Conservation (phyloP, 1,140 invertebrate species). For the Parasteatoda tepidariorum region DNA sequence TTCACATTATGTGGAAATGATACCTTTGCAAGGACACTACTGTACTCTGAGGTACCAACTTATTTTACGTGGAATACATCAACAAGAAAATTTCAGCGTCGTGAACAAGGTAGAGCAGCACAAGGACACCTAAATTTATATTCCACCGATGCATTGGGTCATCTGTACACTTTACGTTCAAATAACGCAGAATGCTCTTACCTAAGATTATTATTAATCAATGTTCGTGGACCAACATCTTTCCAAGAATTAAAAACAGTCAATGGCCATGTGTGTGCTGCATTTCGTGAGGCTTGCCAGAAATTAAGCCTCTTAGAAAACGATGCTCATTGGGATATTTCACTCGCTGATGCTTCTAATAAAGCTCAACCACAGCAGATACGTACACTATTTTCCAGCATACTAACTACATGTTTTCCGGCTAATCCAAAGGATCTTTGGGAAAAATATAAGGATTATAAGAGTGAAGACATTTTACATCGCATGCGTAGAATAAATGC, state of each 20-base stretch:
- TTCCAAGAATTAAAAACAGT: slow-evolving; percentile 1
- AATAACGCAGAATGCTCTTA: too few relatives aligned
- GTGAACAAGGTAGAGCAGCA: too few relatives aligned
- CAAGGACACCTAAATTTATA: neutral
- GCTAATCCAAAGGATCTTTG: neutral
- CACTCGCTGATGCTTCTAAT: slow-evolving; percentile 42
- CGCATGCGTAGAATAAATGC: slow-evolving; percentile 2
- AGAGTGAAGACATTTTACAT: neutral
- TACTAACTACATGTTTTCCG: neutral
- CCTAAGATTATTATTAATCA: neutral
- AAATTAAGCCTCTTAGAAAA: slow-evolving; percentile 21
- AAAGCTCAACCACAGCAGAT: slow-evolving; percentile 23
- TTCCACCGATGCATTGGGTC: slow-evolving; percentile 57
- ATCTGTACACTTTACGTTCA: too few relatives aligned
- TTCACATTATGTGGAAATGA: slow-evolving; percentile 57
- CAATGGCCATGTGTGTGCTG: neutral
- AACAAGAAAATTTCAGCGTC: too few relatives aligned
- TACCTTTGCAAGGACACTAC: too few relatives aligned
- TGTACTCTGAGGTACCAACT: too few relatives aligned
- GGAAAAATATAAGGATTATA: neutral
- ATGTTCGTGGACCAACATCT: slow-evolving; percentile 5
- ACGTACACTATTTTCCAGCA: neutral
- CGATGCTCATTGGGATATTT: slow-evolving; percentile 30
- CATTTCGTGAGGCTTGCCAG: slow-evolving; percentile 15
- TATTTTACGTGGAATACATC: too few relatives aligned